Percentiles rank a stretch among this genome's conserved stretches.
Conservation (phyloP, 2,797 vertebrate genomes). For the Hirundo rustica region DNA sequence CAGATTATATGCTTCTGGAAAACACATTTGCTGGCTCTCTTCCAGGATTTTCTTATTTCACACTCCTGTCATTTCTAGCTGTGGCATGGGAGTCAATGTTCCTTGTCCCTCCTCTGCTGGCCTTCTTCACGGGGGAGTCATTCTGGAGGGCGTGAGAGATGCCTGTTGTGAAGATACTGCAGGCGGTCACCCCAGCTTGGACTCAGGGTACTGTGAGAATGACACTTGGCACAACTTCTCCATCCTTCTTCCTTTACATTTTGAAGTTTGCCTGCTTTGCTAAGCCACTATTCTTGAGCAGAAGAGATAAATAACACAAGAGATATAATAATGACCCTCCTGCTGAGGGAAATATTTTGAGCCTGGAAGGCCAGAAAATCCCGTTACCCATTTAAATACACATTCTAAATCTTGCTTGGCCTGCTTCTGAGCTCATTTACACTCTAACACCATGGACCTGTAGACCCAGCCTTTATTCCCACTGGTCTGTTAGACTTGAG, state of each 20-base stretch:
- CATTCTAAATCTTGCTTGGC: constrained; percentile 11
- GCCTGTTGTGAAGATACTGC: background rate
- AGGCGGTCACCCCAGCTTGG: background rate
- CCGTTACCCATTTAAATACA: background rate
- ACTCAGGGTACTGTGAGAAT: background rate
- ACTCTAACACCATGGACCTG: background rate
- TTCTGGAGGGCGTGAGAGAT: background rate
- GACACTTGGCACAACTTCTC: background rate
- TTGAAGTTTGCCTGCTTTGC: background rate
- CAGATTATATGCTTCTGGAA: constrained; percentile 70
- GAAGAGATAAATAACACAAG: background rate
- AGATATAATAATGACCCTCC: background rate
- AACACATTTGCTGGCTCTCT: constrained; percentile 67
- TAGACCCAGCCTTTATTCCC: constrained; percentile 24
- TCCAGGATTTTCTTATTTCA: constrained; percentile 61
- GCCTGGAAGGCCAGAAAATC: constrained; percentile 14
- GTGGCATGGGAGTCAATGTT: background rate
- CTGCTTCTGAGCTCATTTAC: constrained; percentile 21
- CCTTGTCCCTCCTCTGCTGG: background rate
- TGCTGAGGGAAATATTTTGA: constrained; percentile 32
- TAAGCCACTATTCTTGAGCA: background rate
- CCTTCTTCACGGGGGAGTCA: background rate
- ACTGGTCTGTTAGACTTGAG: background rate
- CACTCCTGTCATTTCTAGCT: constrained; percentile 30
- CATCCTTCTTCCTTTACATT: background rate